phyloP scores from a whole-genome alignment of 1,140 invertebrate species.

The Apocrypta bakeri region DNA sequence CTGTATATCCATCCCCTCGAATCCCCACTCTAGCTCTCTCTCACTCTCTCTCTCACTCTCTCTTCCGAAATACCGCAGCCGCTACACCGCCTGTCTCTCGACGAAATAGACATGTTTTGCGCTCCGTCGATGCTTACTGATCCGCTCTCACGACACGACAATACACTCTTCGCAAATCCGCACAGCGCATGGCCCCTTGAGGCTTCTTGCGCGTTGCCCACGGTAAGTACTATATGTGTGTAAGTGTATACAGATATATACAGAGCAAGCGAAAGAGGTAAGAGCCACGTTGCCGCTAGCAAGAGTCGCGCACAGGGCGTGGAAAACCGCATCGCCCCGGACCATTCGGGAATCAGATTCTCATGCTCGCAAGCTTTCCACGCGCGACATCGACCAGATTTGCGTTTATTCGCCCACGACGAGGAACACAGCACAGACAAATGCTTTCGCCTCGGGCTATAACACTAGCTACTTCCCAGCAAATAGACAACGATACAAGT shows the following conservation, averaged over 20 bases:
- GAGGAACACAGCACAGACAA: background rate
- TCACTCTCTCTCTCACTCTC: background rate
- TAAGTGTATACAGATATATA: background rate
- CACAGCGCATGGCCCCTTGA: background rate
- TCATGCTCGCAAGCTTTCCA: background rate
- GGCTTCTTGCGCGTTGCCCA: background rate
- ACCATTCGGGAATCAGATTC: background rate
- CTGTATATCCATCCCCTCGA: slow-evolving; percentile 4
- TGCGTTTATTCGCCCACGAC: background rate
- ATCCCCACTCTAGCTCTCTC: slow-evolving; percentile 12
- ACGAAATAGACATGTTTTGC: slow-evolving; percentile 61
- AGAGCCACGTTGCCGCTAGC: background rate
- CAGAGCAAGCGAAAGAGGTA: background rate
- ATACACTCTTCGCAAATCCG: slow-evolving; percentile 65
- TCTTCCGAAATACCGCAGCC: slow-evolving; percentile 30
- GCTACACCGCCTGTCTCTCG: slow-evolving; percentile 54
- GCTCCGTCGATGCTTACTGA: slow-evolving; percentile 65
- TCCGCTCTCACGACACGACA: slow-evolving; percentile 65
- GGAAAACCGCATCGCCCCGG: background rate
- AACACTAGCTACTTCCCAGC: background rate
- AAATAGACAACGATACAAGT: background rate
- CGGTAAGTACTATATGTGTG: slow-evolving; percentile 25
- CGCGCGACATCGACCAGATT: background rate
- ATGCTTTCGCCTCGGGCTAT: background rate
- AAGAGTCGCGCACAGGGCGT: background rate